These are phyloP conservation scores for Engraulis encrasicolus DNA, from an alignment of 2,113 vertebrate genomes.

Conservation along the genomic window DNA sequence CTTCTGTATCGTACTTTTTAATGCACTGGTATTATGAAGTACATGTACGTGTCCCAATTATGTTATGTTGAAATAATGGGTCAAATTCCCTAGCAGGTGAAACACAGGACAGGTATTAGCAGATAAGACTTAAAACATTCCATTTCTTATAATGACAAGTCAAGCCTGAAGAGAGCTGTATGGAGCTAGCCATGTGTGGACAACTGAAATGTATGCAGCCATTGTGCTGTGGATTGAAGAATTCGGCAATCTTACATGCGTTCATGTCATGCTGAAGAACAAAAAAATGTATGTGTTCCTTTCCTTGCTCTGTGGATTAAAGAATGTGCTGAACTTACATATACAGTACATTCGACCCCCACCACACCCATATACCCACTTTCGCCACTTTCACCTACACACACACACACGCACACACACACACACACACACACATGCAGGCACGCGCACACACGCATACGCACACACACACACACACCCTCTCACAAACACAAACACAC, in stretches of 20 bases:
- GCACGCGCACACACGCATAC: too few species aligned
- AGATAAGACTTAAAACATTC: not conserved
- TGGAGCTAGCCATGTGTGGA: not conserved
- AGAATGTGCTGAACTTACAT: too few species aligned
- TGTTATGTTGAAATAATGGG: not conserved
- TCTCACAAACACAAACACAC: not conserved
- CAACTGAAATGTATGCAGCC: not conserved
- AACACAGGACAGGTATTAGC: not conserved
- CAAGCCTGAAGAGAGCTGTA: not conserved
- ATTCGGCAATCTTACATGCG: not conserved
- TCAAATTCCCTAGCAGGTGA: slow-evolving; percentile 1
- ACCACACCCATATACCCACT: too few species aligned
- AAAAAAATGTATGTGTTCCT: too few species aligned
- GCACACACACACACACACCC: not conserved
- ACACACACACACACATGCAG: too few species aligned
- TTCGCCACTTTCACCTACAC: too few species aligned
- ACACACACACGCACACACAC: too few species aligned
- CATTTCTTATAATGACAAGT: not conserved
- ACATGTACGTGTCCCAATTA: not conserved
- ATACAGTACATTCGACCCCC: too few species aligned
- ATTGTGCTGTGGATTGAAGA: slow-evolving; percentile 3
- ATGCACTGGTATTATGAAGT: too few species aligned
- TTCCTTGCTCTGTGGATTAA: too few species aligned
- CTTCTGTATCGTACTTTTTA: too few species aligned
- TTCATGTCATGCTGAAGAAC: not conserved